Conservation (phyloP, 2,113 vertebrate genomes). For the Pelusios castaneus region DNA sequence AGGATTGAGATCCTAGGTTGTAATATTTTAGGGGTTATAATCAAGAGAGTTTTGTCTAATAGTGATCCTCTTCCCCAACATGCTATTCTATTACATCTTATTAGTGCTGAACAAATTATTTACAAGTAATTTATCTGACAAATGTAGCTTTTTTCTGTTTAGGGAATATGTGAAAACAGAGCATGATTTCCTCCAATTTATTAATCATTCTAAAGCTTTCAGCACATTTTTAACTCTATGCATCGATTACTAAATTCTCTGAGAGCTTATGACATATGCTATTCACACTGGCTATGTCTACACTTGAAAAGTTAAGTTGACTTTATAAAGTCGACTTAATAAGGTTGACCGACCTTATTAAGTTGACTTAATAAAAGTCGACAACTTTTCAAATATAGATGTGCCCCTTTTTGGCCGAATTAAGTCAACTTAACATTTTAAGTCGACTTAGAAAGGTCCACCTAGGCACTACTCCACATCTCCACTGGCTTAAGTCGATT, state of each 20-base stretch:
- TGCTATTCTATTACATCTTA: rapidly evolving
- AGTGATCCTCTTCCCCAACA: background rate
- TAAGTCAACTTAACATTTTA: too few relatives aligned
- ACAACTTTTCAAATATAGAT: too few relatives aligned
- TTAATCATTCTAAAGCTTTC: background rate
- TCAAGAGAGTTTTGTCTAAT: background rate
- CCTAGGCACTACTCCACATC: too few relatives aligned
- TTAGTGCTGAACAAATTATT: background rate
- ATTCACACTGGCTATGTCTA: too few relatives aligned
- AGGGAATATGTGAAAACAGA: background rate
- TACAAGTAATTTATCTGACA: background rate
- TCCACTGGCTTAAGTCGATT: too few relatives aligned
- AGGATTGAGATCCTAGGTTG: rapidly evolving
- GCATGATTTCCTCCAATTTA: background rate
- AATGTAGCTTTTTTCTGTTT: background rate
- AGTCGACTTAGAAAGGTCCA: too few relatives aligned
- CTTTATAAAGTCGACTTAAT: too few relatives aligned
- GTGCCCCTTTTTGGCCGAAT: too few relatives aligned
- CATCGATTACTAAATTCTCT: background rate
- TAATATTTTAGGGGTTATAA: background rate
- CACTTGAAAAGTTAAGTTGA: too few relatives aligned
- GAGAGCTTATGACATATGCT: too few relatives aligned
- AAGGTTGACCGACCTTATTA: too few relatives aligned
- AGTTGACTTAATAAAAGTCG: too few relatives aligned
- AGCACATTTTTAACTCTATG: background rate